Conservation (phyloP, 64 coral and sea anemone species). For the Stichodactyla helianthus region DNA sequence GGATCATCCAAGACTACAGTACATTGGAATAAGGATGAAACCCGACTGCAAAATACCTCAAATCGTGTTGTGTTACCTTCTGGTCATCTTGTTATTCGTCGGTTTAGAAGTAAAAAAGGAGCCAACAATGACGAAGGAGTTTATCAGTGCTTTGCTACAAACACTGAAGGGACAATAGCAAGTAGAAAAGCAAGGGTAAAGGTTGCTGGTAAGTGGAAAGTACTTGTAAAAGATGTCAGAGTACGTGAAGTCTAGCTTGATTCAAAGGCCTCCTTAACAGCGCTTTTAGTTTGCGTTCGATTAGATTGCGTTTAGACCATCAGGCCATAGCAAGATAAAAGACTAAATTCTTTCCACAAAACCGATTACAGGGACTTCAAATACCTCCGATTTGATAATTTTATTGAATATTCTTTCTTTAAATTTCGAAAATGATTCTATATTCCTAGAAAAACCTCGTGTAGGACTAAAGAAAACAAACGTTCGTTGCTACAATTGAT, state of each 20-base stretch:
- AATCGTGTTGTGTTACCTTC: neutral
- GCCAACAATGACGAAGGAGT: constrained; percentile 26
- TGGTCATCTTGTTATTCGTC: neutral
- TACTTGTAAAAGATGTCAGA: neutral
- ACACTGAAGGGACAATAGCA: constrained; percentile 20
- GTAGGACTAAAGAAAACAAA: neutral
- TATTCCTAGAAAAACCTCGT: neutral
- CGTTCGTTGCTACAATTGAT: neutral
- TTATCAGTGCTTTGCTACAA: constrained; percentile 57
- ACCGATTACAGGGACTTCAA: neutral
- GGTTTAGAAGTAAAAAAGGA: neutral
- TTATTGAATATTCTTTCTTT: neutral
- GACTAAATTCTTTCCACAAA: neutral
- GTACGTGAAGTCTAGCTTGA: neutral
- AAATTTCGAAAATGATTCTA: neutral
- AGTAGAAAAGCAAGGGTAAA: constrained; percentile 49
- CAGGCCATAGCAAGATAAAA: neutral
- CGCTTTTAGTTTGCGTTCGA: neutral
- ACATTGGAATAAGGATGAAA: constrained; percentile 45
- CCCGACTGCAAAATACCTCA: neutral
- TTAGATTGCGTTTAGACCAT: neutral
- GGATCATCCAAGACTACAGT: constrained; percentile 21
- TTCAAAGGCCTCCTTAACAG: neutral
- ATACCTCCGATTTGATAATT: neutral
- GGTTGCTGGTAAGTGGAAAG: constrained; percentile 47